phyloP scores from a whole-genome alignment of 23 tunicate genomes.

The Halocynthia aurantium region DNA sequence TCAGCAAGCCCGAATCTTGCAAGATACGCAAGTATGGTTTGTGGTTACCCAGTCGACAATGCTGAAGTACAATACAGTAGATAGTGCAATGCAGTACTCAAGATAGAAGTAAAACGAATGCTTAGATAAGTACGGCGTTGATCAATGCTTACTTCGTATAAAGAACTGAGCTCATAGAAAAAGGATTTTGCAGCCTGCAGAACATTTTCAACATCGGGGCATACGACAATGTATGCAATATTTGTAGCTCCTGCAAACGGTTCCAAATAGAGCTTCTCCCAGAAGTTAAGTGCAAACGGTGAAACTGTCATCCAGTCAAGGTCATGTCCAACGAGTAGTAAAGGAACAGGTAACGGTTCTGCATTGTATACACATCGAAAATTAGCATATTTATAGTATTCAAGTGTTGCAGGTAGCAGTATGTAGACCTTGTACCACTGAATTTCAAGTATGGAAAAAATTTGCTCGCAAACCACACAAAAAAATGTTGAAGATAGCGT shows the following conservation, averaged over 20 bases:
- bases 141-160: slow-evolving; percentile 39
- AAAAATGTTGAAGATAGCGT: too few relatives aligned
- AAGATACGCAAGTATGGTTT: slow-evolving; percentile 29
- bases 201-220: slow-evolving; percentile 52
- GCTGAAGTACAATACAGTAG: slow-evolving; percentile 14
- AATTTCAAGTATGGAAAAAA: too few relatives aligned
- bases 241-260: slow-evolving; percentile 71
- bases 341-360: slow-evolving; percentile 76
- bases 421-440: too few relatives aligned
- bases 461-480: too few relatives aligned
- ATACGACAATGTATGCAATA: slow-evolving; percentile 53
- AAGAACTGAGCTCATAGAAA: slow-evolving; percentile 53
- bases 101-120: too few relatives aligned
- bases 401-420: too few relatives aligned
- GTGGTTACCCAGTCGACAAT: slow-evolving; percentile 61
- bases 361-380: slow-evolving; percentile 16
- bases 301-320: slow-evolving; percentile 72
- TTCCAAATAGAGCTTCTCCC: slow-evolving; percentile 78
- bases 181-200: slow-evolving; percentile 22
- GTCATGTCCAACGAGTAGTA: slow-evolving; percentile 66
- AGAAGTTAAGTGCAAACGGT: slow-evolving; percentile 60
- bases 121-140: too few relatives aligned
- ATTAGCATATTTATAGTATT: too few relatives aligned
- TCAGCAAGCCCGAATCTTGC: too few relatives aligned
- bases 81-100: not conserved